Conservation (phyloP, 2,797 vertebrate species). For the Zenarchopterus dispar region DNA sequence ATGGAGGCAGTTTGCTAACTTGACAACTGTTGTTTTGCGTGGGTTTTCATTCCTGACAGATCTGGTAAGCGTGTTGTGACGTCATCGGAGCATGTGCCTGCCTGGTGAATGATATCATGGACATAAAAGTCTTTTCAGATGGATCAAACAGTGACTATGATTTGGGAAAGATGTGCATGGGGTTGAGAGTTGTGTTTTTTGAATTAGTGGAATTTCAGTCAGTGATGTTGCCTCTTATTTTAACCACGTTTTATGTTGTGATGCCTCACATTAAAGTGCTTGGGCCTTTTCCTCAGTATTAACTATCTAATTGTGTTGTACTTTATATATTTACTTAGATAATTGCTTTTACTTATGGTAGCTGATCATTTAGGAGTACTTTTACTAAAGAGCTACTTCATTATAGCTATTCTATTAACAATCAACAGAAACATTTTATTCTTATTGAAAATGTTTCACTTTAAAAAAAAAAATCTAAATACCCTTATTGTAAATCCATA, state of each 20-base stretch:
- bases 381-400: too few relatives aligned
- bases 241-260: not conserved
- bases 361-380: too few relatives aligned
- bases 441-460: too few relatives aligned
- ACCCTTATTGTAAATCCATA: too few relatives aligned
- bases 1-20: conserved; percentile 65
- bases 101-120: conserved; percentile 42
- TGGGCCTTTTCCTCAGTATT: not conserved
- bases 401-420: too few relatives aligned
- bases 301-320: accelerated
- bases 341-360: too few relatives aligned
- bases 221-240: not conserved
- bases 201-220: not conserved
- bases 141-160: not conserved
- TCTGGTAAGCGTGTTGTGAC: conserved; percentile 34
- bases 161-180: not conserved
- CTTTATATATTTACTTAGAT: too few relatives aligned
- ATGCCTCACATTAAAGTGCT: not conserved
- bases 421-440: too few relatives aligned
- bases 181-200: not conserved
- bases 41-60: conserved; percentile 23
- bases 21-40: conserved; percentile 34
- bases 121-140: not conserved
- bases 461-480: too few relatives aligned
- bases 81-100: conserved; percentile 24